Conservation (phyloP, 2,888 invertebrate genomes). For the Graphium colonna region DNA sequence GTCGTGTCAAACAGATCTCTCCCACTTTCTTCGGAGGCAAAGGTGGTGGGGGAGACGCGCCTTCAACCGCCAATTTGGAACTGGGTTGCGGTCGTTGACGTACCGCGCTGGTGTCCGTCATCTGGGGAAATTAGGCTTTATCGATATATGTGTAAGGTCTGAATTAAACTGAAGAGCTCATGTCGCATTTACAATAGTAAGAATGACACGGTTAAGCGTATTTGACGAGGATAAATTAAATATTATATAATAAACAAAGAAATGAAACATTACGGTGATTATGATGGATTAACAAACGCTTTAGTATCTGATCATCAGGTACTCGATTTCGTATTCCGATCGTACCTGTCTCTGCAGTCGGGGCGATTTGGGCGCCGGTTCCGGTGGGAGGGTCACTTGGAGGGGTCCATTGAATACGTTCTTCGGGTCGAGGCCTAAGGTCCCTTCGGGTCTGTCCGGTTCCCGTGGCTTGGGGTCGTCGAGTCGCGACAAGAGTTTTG, state of each 20-base stretch:
- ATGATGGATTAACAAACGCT: no score
- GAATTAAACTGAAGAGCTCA: no score
- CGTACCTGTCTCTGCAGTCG: slow-evolving; percentile 58
- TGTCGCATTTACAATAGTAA: no score
- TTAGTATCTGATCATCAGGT: neutral
- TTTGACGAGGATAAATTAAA: no score
- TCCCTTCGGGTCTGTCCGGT: slow-evolving; percentile 38
- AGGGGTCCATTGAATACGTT: slow-evolving; percentile 83
- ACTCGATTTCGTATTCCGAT: neutral
- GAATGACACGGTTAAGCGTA: no score
- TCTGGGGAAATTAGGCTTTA: slow-evolving; percentile 32
- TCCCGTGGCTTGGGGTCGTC: slow-evolving; percentile 49
- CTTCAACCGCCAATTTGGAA: slow-evolving; percentile 46
- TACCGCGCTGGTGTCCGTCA: slow-evolving; percentile 51
- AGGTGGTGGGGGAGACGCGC: slow-evolving; percentile 84
- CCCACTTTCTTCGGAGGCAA: slow-evolving; percentile 77
- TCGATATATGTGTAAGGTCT: no score
- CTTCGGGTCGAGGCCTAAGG: slow-evolving; percentile 42
- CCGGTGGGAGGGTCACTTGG: slow-evolving; percentile 85
- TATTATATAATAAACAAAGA: neutral
- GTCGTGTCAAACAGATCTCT: slow-evolving; percentile 49
- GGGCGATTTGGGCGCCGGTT: slow-evolving; percentile 72
- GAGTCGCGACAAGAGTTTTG: slow-evolving; percentile 45
- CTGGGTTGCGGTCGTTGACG: slow-evolving; percentile 53
- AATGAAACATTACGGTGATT: no score